A percentile compares a stretch with the other conserved stretches of the same genome.
phyloP scores from a whole-genome alignment of 2,113 vertebrate genomes.

The Empidonax alnorum region DNA sequence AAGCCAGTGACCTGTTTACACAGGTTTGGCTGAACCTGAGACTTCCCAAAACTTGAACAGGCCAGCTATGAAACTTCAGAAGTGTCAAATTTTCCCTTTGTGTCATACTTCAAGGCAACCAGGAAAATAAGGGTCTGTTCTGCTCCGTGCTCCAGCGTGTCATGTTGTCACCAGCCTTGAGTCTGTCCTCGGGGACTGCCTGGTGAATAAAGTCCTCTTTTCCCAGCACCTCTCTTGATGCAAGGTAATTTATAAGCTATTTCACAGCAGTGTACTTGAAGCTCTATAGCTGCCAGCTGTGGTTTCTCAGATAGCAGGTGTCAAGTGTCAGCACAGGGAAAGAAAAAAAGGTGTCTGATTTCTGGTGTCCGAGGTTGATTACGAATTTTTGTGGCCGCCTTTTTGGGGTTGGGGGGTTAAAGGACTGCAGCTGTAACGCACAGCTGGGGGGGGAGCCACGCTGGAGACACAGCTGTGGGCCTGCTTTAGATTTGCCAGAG shows the following conservation, averaged over 20 bases:
- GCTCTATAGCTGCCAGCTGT: slow-evolving; percentile 25
- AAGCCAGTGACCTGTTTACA: background rate
- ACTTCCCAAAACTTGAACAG: background rate
- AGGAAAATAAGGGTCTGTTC: background rate
- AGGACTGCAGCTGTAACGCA: background rate
- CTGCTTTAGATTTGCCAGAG: background rate
- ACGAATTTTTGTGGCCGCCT: background rate
- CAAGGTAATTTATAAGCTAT: background rate
- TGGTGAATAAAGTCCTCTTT: background rate
- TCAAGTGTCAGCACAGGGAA: background rate
- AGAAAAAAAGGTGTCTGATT: background rate
- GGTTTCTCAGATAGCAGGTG: slow-evolving; percentile 21
- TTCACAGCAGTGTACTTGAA: background rate
- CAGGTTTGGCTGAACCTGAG: background rate
- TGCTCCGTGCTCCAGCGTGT: rapidly evolving
- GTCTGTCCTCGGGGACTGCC: background rate
- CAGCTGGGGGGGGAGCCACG: background rate
- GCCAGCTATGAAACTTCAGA: background rate
- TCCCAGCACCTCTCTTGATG: background rate
- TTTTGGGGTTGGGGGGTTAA: background rate
- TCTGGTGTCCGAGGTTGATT: background rate
- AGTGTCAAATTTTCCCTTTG: background rate
- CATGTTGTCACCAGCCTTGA: background rate
- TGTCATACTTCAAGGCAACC: background rate
- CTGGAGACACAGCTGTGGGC: background rate